A percentile compares a stretch with the other conserved stretches of the same genome.
These are phyloP conservation scores for Ormyrus pomaceus DNA, from an alignment of 2,888 invertebrate species.

Conservation along the genomic window DNA sequence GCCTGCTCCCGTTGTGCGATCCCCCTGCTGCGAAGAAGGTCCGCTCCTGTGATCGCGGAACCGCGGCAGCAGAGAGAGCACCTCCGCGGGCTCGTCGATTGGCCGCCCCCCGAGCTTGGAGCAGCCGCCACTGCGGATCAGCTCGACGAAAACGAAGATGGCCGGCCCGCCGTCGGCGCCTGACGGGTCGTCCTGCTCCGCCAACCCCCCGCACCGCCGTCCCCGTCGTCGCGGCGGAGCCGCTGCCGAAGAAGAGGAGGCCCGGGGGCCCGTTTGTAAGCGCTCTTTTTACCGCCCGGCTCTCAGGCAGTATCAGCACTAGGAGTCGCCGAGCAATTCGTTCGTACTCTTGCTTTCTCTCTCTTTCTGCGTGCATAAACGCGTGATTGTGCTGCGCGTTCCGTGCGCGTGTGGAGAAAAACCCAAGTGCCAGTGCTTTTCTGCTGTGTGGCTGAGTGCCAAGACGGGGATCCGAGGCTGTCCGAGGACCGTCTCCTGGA, in stretches of 20 bases:
- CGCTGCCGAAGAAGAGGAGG: neutral
- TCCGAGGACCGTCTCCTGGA: neutral
- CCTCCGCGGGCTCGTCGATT: no score
- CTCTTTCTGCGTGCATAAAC: no score
- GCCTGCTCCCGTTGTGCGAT: no score
- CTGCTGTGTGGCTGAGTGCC: no score
- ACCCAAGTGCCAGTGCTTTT: neutral
- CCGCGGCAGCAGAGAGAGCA: neutral
- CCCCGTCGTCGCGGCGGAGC: conserved; percentile 2
- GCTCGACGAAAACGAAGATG: conserved; percentile 33
- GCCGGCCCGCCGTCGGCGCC: conserved; percentile 18
- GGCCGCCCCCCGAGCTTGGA: neutral
- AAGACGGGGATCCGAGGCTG: neutral
- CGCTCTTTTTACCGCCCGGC: neutral
- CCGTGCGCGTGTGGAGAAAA: neutral
- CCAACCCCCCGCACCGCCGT: neutral
- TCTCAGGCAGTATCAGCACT: neutral
- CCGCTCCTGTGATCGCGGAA: neutral
- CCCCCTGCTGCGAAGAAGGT: no score
- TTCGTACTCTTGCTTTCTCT: no score
- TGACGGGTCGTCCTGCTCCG: no score
- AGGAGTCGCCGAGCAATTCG: neutral
- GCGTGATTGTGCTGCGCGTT: no score
- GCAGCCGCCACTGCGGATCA: neutral
- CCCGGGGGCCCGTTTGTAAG: neutral